phyloP scores from a whole-genome alignment of 2,113 vertebrate genomes.

The Tetraodon nigroviridis region DNA sequence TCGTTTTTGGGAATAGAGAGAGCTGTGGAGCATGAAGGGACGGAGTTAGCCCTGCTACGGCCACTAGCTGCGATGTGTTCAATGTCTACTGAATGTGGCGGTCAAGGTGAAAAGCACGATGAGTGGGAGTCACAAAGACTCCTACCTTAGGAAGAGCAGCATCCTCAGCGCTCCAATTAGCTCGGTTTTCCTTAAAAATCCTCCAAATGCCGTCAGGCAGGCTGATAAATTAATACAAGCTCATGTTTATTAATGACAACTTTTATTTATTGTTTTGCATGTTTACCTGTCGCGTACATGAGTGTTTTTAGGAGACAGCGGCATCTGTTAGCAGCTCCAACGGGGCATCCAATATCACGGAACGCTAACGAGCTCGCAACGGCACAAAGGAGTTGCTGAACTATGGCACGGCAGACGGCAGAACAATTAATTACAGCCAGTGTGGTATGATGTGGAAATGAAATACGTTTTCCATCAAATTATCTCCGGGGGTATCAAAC shows the following conservation, averaged over 20 bases:
- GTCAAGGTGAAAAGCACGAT: not conserved
- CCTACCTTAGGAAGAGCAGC: conserved; percentile 5
- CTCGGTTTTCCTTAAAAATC: not conserved
- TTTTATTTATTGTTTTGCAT: conserved; percentile 25
- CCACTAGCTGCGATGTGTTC: conserved; percentile 35
- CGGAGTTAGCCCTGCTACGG: conserved; percentile 42
- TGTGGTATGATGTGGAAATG: conserved; percentile 72
- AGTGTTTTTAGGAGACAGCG: conserved; percentile 42
- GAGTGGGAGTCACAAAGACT: not conserved
- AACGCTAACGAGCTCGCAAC: conserved; percentile 45
- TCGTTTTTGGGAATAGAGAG: not conserved
- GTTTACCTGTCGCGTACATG: conserved; percentile 36
- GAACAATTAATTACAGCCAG: conserved; percentile 76
- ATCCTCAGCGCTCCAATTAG: too few species aligned
- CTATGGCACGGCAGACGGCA: conserved; percentile 67
- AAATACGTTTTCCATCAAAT: conserved; percentile 74
- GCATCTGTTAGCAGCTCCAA: conserved; percentile 52
- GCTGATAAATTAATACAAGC: not conserved
- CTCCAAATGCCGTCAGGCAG: not conserved
- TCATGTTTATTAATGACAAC: conserved; percentile 23
- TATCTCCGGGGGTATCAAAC: conserved; percentile 67
- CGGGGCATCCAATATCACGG: conserved; percentile 30
- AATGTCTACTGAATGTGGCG: too few species aligned
- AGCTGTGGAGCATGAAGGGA: conserved; percentile 42
- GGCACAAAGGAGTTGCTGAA: conserved; percentile 72